Evolutionary conservation across 2,113 vertebrate genomes (phyloP).

Genomic region (Falcunculus frontatus): DNA sequence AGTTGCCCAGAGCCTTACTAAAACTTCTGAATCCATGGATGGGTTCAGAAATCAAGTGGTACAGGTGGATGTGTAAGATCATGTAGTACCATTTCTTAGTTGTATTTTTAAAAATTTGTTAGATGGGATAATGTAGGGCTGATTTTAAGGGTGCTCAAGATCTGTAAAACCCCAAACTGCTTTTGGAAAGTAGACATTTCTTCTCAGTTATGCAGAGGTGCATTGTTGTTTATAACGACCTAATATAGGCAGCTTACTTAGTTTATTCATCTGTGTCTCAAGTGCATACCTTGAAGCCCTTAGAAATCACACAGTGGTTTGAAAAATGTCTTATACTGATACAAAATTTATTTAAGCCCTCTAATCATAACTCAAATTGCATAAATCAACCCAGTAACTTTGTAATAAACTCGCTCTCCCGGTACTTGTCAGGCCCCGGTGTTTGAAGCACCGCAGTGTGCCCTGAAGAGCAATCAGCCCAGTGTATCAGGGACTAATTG

Average conservation of each 20-base stretch:
- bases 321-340: slow-evolving; percentile 20
- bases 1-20: neutral
- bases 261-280: slow-evolving; percentile 4
- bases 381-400: slow-evolving; percentile 40
- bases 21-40: neutral
- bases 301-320: neutral
- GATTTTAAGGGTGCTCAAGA: neutral
- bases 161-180: neutral
- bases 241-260: neutral
- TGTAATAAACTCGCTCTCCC: neutral
- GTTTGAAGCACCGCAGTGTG: slow-evolving; percentile 13
- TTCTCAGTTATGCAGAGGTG: neutral
- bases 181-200: neutral
- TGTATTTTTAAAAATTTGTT: neutral
- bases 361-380: slow-evolving; percentile 21
- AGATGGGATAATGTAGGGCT: neutral
- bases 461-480: slow-evolving; percentile 24
- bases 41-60: neutral
- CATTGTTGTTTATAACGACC: neutral
- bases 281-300: neutral
- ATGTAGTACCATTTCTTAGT: neutral
- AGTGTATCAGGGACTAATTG: neutral
- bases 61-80: neutral
- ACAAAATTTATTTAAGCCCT: slow-evolving; percentile 17
- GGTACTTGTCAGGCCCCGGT: neutral